A percentile compares a stretch with the other conserved stretches of the same genome.
Conservation (phyloP, 1,140 invertebrate genomes). For the Neotoxoptera formosana region DNA sequence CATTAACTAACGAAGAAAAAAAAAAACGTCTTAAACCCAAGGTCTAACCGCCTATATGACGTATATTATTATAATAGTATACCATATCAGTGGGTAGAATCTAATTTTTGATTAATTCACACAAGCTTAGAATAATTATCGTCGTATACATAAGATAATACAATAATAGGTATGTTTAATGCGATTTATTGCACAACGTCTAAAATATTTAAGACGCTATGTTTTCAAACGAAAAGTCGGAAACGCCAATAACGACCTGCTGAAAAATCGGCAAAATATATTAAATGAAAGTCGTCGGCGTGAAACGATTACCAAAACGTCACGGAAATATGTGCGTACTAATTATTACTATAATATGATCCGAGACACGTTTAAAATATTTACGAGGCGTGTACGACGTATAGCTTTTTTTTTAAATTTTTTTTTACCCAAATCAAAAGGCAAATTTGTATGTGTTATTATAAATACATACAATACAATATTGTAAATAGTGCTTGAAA, state of each 20-base stretch:
- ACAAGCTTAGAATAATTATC: background rate
- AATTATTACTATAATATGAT: too few species aligned
- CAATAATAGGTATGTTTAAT: background rate
- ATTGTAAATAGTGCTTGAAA: too few species aligned
- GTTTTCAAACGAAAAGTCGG: background rate
- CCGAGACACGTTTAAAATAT: too few species aligned
- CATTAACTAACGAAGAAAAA: background rate
- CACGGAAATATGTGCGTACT: too few species aligned
- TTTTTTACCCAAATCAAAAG: too few species aligned
- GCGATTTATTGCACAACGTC: background rate
- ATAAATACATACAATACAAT: too few species aligned
- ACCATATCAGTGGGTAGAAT: background rate
- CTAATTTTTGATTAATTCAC: conserved; percentile 13
- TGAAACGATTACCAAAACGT: too few species aligned
- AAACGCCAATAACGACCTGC: background rate
- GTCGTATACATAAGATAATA: too few species aligned
- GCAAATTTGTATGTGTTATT: too few species aligned
- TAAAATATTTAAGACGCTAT: background rate
- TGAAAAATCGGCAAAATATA: background rate
- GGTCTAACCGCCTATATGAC: background rate
- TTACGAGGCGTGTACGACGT: too few species aligned
- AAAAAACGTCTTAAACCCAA: background rate
- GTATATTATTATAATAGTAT: background rate
- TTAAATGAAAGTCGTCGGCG: background rate
- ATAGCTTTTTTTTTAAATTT: too few species aligned